Percentiles rank a stretch among this genome's conserved stretches.
Evolutionary conservation across 1,140 invertebrate genomes (phyloP).

Genomic region (Psix sp.): DNA sequence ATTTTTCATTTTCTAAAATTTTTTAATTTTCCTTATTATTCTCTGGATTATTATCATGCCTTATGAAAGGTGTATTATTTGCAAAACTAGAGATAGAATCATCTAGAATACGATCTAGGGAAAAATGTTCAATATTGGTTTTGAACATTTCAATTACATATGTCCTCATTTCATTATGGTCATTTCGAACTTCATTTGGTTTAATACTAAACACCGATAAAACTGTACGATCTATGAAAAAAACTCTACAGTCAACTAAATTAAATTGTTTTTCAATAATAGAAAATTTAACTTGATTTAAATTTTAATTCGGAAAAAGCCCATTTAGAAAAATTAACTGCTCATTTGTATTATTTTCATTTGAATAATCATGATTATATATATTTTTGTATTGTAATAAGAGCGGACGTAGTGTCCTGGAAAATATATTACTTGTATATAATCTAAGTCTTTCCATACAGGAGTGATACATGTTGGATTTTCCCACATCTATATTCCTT

Average conservation of each 20-base stretch:
- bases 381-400: slow-evolving; percentile 1
- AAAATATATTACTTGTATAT: slow-evolving; percentile 1
- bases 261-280: neutral
- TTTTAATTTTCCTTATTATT: neutral
- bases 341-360: neutral
- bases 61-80: slow-evolving; percentile 2
- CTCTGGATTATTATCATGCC: too few species aligned
- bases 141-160: slow-evolving; percentile 3
- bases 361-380: neutral
- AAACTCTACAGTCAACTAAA: neutral
- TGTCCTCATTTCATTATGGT: slow-evolving; percentile 21
- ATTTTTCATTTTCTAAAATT: slow-evolving; percentile 9
- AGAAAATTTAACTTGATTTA: neutral
- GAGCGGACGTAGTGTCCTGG: neutral
- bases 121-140: slow-evolving; percentile 7
- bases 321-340: neutral
- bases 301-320: neutral
- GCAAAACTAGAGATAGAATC: slow-evolving; percentile 60
- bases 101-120: slow-evolving; percentile 14
- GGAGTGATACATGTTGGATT: neutral
- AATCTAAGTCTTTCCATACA: neutral
- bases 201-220: neutral
- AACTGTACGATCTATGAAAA: neutral
- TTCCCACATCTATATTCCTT: too few species aligned
- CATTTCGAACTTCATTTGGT: neutral